These are phyloP conservation scores for Teinopalpus imperialis DNA, from an alignment of 2,888 invertebrate genomes.

Conservation along the genomic window DNA sequence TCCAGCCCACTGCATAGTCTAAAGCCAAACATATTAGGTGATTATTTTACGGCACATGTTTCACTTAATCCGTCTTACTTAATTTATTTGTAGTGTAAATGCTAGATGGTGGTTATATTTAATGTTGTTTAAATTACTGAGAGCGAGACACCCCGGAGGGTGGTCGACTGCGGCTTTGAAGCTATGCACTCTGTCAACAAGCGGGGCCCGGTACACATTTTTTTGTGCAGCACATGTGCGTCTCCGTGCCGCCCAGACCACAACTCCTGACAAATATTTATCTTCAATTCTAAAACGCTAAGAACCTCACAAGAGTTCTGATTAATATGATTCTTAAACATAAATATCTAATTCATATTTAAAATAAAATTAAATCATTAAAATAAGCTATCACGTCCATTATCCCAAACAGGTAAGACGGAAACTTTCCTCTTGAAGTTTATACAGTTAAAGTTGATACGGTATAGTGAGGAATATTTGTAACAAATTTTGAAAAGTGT, in stretches of 20 bases:
- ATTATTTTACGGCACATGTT: constrained; percentile 28
- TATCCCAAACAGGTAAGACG: no score
- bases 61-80: constrained; percentile 29
- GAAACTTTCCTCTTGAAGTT: no score
- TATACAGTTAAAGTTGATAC: no score
- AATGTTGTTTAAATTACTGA: constrained; percentile 34
- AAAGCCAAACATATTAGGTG: constrained; percentile 26
- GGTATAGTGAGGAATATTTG: no score
- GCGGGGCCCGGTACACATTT: constrained; percentile 60
- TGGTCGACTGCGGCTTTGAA: constrained; percentile 60
- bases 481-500: no score
- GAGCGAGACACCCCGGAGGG: constrained; percentile 44
- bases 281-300: constrained; percentile 74
- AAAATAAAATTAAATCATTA: no score
- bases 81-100: constrained; percentile 32
- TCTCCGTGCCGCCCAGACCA: constrained; percentile 66
- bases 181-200: constrained; percentile 79
- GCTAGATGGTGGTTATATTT: constrained; percentile 33
- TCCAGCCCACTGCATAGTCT: constrained; percentile 18
- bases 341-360: no score
- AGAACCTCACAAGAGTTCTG: constrained; percentile 59
- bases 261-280: constrained; percentile 73
- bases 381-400: no score
- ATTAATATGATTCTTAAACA: constrained; percentile 55
- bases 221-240: constrained; percentile 70